Conservation (phyloP, 2,797 vertebrate genomes). For the Paramormyrops hopkinsi region DNA sequence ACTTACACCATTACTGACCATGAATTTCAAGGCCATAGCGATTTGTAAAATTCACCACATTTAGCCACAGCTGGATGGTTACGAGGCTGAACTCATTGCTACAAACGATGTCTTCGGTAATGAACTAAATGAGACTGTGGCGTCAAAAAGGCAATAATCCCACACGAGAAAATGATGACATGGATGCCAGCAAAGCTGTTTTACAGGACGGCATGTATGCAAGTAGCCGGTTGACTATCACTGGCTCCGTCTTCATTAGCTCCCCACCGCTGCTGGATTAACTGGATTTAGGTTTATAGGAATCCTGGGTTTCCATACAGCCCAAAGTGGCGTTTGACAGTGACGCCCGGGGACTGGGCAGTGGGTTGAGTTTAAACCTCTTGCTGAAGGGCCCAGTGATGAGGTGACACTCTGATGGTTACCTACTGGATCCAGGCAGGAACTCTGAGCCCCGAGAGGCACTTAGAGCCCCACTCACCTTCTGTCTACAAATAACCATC, state of each 20-base stretch:
- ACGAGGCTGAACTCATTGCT: not conserved
- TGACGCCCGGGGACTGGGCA: not conserved
- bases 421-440: not conserved
- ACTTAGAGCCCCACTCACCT: not conserved
- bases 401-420: not conserved
- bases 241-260: not conserved
- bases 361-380: not conserved
- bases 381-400: not conserved
- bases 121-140: not conserved
- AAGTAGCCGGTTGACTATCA: not conserved
- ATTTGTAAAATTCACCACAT: not conserved
- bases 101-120: not conserved
- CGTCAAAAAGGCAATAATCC: not conserved
- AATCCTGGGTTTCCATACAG: not conserved
- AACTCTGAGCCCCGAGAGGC: not conserved
- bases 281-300: not conserved
- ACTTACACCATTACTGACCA: not conserved
- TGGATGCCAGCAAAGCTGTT: not conserved
- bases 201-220: not conserved
- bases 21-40: not conserved
- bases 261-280: not conserved
- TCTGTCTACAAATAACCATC: not conserved
- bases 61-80: not conserved
- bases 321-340: not conserved
- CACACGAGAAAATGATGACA: not conserved